Conservation (phyloP, 2,888 invertebrate species). For the Orgyia antiqua region DNA sequence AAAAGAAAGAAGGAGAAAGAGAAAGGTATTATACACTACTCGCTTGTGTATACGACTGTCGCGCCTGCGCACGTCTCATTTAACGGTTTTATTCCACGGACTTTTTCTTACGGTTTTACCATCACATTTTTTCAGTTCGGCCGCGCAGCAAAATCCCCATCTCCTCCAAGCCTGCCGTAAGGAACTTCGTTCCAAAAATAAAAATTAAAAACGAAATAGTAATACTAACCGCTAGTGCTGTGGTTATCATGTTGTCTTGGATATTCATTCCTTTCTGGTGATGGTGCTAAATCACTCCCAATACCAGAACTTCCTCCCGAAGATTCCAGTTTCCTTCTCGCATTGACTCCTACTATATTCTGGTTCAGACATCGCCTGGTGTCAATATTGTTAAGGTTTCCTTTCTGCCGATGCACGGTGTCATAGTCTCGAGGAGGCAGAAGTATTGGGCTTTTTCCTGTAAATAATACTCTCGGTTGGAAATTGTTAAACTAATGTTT, state of each 20-base stretch:
- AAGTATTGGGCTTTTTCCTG: conserved; percentile 84
- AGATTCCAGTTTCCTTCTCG: conserved; percentile 76
- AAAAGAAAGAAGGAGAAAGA: too few species aligned
- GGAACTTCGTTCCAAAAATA: too few species aligned
- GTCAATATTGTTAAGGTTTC: conserved; percentile 67
- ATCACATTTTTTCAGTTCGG: too few species aligned
- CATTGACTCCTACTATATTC: conserved; percentile 78
- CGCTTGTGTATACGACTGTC: too few species aligned
- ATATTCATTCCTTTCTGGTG: conserved; percentile 81
- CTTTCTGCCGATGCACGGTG: conserved; percentile 86
- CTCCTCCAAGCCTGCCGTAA: too few species aligned
- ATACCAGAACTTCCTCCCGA: conserved; percentile 93
- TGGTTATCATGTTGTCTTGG: conserved; percentile 75
- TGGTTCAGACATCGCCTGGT: conserved; percentile 82
- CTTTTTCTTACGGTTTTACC: too few species aligned
- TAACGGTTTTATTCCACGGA: too few species aligned
- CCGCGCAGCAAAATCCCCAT: too few species aligned
- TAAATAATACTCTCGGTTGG: too few species aligned
- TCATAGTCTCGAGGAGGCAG: conserved; percentile 97
- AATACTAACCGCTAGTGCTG: conserved; percentile 79
- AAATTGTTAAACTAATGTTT: too few species aligned
- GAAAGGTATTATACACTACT: too few species aligned
- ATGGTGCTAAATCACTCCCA: conserved; percentile 92
- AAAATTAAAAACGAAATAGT: not conserved
- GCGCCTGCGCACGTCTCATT: too few species aligned